phyloP scores from a whole-genome alignment of 1,140 invertebrate genomes.

The Centruroides vittatus region DNA sequence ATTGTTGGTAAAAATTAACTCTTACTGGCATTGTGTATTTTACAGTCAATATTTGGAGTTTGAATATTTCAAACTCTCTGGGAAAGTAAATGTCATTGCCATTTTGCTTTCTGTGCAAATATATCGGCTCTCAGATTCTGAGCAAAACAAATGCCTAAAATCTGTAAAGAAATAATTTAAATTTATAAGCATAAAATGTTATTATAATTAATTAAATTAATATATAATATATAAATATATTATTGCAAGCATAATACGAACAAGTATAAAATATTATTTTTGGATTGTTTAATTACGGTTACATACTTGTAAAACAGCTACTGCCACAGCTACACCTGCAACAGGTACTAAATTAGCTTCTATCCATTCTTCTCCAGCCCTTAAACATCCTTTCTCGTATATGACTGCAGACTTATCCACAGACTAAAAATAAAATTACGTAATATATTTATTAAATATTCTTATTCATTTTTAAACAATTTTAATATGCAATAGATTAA shows the following conservation, averaged over 20 bases:
- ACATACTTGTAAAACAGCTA: constrained; percentile 67
- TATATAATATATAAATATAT: no score
- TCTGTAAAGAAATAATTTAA: constrained; percentile 45
- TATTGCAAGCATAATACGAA: neutral
- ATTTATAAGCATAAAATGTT: neutral
- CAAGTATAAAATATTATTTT: neutral
- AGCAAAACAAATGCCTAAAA: constrained; percentile 92
- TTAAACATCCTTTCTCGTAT: constrained; percentile 83
- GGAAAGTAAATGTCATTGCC: constrained; percentile 44
- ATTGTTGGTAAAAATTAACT: no score
- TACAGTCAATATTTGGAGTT: no score
- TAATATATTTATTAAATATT: no score
- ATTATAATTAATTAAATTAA: no score
- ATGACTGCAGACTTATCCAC: constrained; percentile 58
- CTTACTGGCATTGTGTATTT: no score
- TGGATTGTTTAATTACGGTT: neutral
- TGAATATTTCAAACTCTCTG: no score
- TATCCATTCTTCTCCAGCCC: constrained; percentile 85
- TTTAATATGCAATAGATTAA: no score
- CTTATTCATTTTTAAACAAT: no score
- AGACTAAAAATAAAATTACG: neutral
- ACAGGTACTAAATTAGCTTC: constrained; percentile 79
- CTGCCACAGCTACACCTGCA: constrained; percentile 60
- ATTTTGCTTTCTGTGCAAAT: constrained; percentile 91
- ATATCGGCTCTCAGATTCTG: constrained; percentile 93